Base-by-base conservation (phyloP, 1,140 invertebrate species). In the Bemisia tabaci region DNA sequence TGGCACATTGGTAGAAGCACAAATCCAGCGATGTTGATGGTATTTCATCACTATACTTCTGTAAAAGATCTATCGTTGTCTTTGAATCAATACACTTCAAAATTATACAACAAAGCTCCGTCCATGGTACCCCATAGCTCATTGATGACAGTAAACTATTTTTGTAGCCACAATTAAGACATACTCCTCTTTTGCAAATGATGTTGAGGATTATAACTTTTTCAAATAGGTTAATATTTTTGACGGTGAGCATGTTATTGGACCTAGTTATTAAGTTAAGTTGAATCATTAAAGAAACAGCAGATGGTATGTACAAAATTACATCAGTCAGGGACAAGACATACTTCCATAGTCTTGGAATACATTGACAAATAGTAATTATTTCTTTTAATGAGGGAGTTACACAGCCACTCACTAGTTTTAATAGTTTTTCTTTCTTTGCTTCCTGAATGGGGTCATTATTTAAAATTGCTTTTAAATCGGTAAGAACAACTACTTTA, bases 91-190 rank as follows among this genome's bases (percentile, higher is more conserved):
- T 72, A 22, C 73, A 74, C 70, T 77, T 71, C n/a, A 79, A 61
- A 67, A 76, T 73, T 1, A 72, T 61, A 58, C 69, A 68, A 17
- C 71, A 72, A 48, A 78, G 69, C 22, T 74, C 66, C 26, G 71
- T 75, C 78, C 78, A 79, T 12, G 70, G 59, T 11, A 77, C 68
- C 26, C 68, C 65, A 22, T 71, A 33, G 65, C 74, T 72, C 59
- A 64, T 59, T 24, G 62, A 22, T 12, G 76, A 72, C 22, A 64
- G 62, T 9, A 48, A 48, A 9, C 17, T 48, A 48, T 48, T 48
- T 17, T 48, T 48, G 27, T 71, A 65, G 22, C 73, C 72, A 68
- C 77, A 79, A 65, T 77, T 75, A 24, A 78, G 71, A 70, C 78
- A 79, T 22, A 68, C 59, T 2, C 74, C 72, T 62, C 72, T 70